Evolutionary conservation across 1,140 invertebrate species (phyloP).

Genomic region (Venustaconcha ellipsiformis): DNA sequence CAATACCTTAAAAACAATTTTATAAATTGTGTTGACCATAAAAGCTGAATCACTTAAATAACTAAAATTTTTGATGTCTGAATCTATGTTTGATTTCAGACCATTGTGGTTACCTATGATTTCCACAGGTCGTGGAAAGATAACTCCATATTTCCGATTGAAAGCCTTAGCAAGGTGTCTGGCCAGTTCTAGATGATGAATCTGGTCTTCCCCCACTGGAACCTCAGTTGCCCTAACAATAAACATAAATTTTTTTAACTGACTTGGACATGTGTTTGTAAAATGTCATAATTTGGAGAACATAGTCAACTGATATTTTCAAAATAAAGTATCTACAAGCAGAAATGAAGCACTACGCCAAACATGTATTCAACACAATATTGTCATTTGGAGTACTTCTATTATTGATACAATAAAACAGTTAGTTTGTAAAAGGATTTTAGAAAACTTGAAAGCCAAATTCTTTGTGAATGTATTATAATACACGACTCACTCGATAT

Average conservation of each 20-base stretch:
- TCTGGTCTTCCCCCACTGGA: constrained; percentile 95
- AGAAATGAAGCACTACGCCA: no score
- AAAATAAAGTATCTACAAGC: no score
- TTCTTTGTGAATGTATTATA: no score
- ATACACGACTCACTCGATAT: no score
- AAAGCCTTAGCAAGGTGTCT: constrained; percentile 86
- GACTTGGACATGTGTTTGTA: no score
- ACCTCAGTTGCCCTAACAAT: constrained; percentile 85
- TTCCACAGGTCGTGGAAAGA: constrained; percentile 81
- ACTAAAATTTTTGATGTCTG: background rate
- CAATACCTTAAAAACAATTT: background rate
- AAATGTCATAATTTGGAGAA: no score
- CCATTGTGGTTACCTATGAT: constrained; percentile 73
- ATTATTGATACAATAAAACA: no score
- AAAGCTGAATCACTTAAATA: background rate
- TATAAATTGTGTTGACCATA: background rate
- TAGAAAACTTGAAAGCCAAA: no score
- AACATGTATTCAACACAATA: no score
- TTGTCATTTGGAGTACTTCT: no score
- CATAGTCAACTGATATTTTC: no score
- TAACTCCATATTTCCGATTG: constrained; percentile 68
- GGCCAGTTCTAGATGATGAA: constrained; percentile 90
- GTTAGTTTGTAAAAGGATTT: no score
- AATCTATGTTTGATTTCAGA: background rate
- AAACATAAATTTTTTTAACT: background rate